Percentiles rank a stretch among this genome's conserved stretches.
Conservation (phyloP, 1,140 invertebrate genomes). For the Drosophila dunni region DNA sequence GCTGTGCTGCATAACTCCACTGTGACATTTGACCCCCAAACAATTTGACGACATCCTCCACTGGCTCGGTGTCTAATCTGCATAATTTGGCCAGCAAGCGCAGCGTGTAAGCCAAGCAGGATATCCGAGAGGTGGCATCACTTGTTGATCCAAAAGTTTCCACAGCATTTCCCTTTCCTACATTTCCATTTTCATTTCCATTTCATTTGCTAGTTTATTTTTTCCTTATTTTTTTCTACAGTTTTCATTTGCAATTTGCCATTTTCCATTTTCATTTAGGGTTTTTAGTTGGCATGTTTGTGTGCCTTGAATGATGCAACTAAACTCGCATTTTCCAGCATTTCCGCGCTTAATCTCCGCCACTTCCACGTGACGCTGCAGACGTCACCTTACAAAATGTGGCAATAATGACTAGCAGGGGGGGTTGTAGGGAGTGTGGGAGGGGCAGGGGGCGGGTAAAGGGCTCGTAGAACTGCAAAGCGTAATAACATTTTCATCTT, state of each 20-base stretch:
- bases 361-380: conserved; percentile 44
- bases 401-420: conserved; percentile 67
- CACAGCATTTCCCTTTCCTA: conserved; percentile 30
- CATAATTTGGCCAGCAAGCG: conserved; percentile 66
- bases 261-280: conserved; percentile 7
- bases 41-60: conserved; percentile 13
- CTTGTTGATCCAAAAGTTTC: conserved; percentile 74
- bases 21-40: conserved; percentile 13
- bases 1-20: conserved; percentile 1
- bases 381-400: conserved; percentile 66
- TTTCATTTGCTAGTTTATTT: conserved; percentile 24
- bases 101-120: conserved; percentile 4
- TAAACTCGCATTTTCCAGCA: conserved; percentile 61
- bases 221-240: conserved; percentile 17
- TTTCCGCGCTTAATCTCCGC: conserved; percentile 75
- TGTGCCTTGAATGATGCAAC: conserved; percentile 17
- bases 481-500: conserved; percentile 76
- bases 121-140: conserved; percentile 43
- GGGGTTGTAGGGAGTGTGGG: conserved; percentile 3
- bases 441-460: background rate
- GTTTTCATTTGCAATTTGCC: conserved; percentile 20
- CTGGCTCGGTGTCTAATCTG: conserved; percentile 45
- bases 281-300: conserved; percentile 14
- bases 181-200: conserved; percentile 26
- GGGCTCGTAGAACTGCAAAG: conserved; percentile 25